These are phyloP conservation scores for Aporrectodea caliginosa DNA, from an alignment of 1,140 invertebrate genomes.

Conservation along the genomic window DNA sequence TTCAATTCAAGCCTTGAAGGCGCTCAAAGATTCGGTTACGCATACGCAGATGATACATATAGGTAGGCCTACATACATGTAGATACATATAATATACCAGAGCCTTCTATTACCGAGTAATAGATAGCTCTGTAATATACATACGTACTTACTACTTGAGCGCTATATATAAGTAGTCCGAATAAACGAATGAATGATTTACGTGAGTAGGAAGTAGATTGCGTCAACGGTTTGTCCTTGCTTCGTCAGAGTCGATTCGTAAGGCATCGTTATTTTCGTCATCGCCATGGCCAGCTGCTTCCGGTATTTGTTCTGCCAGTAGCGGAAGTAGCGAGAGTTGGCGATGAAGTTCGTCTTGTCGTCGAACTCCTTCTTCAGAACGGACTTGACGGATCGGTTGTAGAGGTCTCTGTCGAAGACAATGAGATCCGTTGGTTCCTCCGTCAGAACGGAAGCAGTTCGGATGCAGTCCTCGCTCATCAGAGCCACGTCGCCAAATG, in stretches of 20 bases:
- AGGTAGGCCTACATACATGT: too few species aligned
- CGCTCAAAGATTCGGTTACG: too few species aligned
- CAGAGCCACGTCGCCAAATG: constrained; percentile 52
- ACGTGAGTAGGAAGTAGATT: constrained; percentile 50
- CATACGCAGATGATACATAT: too few species aligned
- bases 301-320: constrained; percentile 51
- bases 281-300: constrained; percentile 54
- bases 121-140: too few species aligned
- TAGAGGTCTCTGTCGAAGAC: constrained; percentile 50
- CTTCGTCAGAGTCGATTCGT: constrained; percentile 44
- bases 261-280: constrained; percentile 46
- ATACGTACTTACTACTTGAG: too few species aligned
- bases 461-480: constrained; percentile 46
- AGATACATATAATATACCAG: too few species aligned
- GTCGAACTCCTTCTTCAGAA: constrained; percentile 47
- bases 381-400: constrained; percentile 50
- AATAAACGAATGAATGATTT: neutral
- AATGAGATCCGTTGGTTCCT: constrained; percentile 46
- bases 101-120: too few species aligned
- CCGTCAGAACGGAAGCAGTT: constrained; percentile 49
- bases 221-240: constrained; percentile 47
- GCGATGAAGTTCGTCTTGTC: constrained; percentile 51
- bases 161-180: too few species aligned
- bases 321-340: constrained; percentile 43
- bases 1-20: too few species aligned